Evolutionary conservation across 2,113 vertebrate species (phyloP).

Genomic region (Channa maculata): DNA sequence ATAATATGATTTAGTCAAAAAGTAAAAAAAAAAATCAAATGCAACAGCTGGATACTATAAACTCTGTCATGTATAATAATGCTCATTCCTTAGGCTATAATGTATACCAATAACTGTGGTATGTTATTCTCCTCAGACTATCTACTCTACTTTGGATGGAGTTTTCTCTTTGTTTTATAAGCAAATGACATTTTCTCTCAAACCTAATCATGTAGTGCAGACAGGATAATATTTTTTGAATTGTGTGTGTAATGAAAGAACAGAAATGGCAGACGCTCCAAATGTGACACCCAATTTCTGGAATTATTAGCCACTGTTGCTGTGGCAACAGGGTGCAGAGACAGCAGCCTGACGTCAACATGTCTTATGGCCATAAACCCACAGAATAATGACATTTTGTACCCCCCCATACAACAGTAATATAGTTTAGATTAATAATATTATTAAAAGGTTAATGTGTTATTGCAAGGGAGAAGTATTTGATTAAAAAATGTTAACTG

Average conservation of each 20-base stretch:
- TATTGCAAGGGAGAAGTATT: background rate
- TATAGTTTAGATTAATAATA: constrained; percentile 21
- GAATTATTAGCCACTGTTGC: constrained; percentile 83
- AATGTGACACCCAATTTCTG: constrained; percentile 84
- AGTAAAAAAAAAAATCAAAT: background rate
- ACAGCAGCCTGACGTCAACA: constrained; percentile 74
- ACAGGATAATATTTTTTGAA: constrained; percentile 59
- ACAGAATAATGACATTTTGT: constrained; percentile 70
- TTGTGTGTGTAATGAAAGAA: constrained; percentile 73
- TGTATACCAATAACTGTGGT: constrained; percentile 9
- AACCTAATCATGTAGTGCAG: constrained; percentile 61
- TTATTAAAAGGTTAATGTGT: background rate
- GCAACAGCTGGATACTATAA: background rate
- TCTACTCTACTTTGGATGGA: constrained; percentile 16
- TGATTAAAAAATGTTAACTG: constrained; percentile 1
- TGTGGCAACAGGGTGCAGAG: constrained; percentile 81
- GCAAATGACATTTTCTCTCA: constrained; percentile 46
- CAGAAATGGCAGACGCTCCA: constrained; percentile 78
- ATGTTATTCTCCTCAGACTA: constrained; percentile 23
- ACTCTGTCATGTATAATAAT: constrained; percentile 11
- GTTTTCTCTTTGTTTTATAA: constrained; percentile 38
- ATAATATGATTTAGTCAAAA: constrained; percentile 26
- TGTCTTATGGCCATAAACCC: constrained; percentile 71
- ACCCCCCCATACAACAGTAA: constrained; percentile 35
- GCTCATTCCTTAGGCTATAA: constrained; percentile 12